A percentile compares a stretch with the other conserved stretches of the same genome.
Conservation (phyloP, 92 coral and sea anemone species). For the Paragorgia papillata region DNA sequence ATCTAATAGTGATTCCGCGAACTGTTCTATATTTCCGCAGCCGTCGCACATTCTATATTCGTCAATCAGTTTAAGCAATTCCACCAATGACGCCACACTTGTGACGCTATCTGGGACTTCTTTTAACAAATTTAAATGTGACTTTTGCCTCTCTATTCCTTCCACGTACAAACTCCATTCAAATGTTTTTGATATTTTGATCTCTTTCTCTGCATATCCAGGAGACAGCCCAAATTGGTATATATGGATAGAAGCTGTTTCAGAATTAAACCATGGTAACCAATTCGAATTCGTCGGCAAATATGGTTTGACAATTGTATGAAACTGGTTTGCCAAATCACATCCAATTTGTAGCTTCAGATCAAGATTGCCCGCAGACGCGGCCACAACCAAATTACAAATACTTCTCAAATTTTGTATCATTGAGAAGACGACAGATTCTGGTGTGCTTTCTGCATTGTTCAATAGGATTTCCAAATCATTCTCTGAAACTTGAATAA, state of each 20-base stretch:
- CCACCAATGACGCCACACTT: neutral
- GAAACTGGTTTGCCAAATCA: neutral
- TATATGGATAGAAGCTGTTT: neutral
- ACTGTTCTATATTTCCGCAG: constrained; percentile 6
- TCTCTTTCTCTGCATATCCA: constrained; percentile 29
- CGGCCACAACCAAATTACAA: neutral
- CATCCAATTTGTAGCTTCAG: neutral
- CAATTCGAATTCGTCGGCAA: neutral
- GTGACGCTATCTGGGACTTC: neutral
- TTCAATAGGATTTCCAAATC: neutral
- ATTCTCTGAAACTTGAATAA: neutral
- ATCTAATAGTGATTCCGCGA: neutral
- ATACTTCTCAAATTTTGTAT: constrained; percentile 6
- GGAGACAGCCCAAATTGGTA: neutral
- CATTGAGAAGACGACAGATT: neutral
- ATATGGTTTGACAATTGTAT: neutral
- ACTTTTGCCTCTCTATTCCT: neutral
- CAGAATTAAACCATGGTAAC: constrained; percentile 18
- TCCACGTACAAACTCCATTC: constrained; percentile 12
- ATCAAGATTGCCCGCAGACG: neutral
- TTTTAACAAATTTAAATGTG: neutral
- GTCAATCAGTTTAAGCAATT: neutral
- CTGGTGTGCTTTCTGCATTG: neutral
- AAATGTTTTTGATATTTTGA: neutral
- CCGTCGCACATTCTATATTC: neutral